These are phyloP conservation scores for Melanotaenia trifasciata DNA, from an alignment of 2,797 vertebrate genomes.

Conservation along the genomic window DNA sequence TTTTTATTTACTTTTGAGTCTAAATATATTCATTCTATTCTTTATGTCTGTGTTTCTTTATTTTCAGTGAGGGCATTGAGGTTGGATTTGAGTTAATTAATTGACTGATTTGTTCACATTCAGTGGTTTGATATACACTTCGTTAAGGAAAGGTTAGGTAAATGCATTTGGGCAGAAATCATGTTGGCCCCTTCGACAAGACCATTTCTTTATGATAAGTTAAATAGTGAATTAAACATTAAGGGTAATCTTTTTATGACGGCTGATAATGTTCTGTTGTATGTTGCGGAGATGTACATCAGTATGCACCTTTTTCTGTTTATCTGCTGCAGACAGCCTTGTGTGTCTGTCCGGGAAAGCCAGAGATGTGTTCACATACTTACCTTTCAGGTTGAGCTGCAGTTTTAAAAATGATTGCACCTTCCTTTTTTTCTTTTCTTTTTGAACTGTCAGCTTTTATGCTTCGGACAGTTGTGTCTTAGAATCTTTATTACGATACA, in stretches of 20 bases:
- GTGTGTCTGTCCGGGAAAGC: neutral
- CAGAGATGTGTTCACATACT: neutral
- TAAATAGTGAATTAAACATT: too few relatives aligned
- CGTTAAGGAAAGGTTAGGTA: neutral
- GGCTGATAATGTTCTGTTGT: neutral
- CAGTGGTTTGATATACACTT: slow-evolving; percentile 48
- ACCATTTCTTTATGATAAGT: too few relatives aligned
- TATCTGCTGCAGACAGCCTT: neutral
- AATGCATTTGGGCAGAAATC: neutral
- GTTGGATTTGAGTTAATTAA: neutral
- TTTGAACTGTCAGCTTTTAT: neutral
- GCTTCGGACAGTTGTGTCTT: neutral
- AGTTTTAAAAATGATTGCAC: neutral
- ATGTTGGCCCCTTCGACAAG: neutral
- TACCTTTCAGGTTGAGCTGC: neutral
- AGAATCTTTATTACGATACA: slow-evolving; percentile 6
- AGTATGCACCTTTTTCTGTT: neutral
- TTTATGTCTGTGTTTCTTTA: neutral
- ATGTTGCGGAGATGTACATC: neutral
- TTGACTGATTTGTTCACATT: slow-evolving; percentile 35
- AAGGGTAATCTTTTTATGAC: neutral
- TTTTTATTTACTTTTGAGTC: neutral
- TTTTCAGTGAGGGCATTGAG: neutral
- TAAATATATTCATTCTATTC: neutral
- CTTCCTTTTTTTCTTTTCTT: neutral